A percentile compares a stretch with the other conserved stretches of the same genome.
Evolutionary conservation across 2,797 vertebrate genomes (phyloP).

Genomic region (Phylloscopus collybita): DNA sequence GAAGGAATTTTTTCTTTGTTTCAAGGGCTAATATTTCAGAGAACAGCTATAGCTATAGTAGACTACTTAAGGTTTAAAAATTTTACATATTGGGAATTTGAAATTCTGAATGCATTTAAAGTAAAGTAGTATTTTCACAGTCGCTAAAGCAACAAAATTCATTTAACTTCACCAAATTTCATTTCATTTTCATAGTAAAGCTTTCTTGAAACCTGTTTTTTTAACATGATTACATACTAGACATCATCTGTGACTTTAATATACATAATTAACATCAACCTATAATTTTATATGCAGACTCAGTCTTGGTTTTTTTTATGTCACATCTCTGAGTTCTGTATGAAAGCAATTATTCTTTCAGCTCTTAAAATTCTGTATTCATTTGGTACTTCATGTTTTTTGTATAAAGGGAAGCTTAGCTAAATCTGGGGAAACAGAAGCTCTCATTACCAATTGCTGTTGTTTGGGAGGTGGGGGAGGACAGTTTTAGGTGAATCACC

Average conservation of each 20-base stretch:
- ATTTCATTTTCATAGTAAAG: neutral
- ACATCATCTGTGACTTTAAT: neutral
- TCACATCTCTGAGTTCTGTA: neutral
- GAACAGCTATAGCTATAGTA: neutral
- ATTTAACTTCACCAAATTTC: neutral
- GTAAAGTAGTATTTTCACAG: neutral
- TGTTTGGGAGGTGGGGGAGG: neutral
- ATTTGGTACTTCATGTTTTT: neutral
- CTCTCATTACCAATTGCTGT: neutral
- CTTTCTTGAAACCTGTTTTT: neutral
- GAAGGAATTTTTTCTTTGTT: neutral
- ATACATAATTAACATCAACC: neutral
- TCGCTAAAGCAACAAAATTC: neutral
- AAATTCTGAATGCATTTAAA: slow-evolving; percentile 11
- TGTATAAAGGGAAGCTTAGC: neutral
- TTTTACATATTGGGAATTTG: neutral
- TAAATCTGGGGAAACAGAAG: slow-evolving; percentile 7
- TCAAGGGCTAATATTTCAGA: neutral
- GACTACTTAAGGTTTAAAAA: neutral
- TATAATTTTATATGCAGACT: neutral
- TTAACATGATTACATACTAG: neutral
- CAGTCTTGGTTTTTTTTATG: neutral
- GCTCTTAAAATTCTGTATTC: neutral
- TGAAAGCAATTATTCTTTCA: neutral
- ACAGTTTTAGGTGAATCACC: neutral